phyloP scores from a whole-genome alignment of 2,113 vertebrate genomes.

The Dascyllus trimaculatus region DNA sequence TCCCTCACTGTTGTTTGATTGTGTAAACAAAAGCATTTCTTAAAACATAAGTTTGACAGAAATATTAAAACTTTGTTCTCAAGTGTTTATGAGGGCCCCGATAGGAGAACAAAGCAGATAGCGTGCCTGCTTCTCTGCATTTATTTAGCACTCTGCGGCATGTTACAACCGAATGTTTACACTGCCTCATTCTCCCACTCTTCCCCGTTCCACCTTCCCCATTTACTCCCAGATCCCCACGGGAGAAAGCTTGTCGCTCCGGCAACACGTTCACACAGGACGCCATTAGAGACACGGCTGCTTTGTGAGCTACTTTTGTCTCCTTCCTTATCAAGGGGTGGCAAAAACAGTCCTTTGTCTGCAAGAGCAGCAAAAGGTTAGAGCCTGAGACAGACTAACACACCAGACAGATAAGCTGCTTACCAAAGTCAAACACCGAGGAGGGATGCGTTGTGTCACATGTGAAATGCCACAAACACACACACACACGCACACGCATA shows the following conservation, averaged over 20 bases:
- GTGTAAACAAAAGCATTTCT: slow-evolving; percentile 30
- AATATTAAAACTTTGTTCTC: slow-evolving; percentile 30
- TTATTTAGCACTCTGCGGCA: slow-evolving; percentile 31
- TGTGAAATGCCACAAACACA: slow-evolving; percentile 62
- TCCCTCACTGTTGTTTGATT: slow-evolving; percentile 19
- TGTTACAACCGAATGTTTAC: slow-evolving; percentile 73
- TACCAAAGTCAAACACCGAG: slow-evolving; percentile 80
- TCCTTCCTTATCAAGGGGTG: slow-evolving; percentile 72
- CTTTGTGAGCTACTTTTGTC: slow-evolving; percentile 78
- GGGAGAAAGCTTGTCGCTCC: slow-evolving; percentile 65
- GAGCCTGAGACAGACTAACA: slow-evolving; percentile 69
- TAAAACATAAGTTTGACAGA: slow-evolving; percentile 18
- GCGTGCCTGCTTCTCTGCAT: slow-evolving; percentile 17
- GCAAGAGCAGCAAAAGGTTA: slow-evolving; percentile 77
- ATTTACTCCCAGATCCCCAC: slow-evolving; percentile 62
- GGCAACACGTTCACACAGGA: slow-evolving; percentile 70
- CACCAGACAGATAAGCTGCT: slow-evolving; percentile 80
- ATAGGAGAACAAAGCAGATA: slow-evolving; percentile 38
- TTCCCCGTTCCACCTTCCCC: slow-evolving; percentile 59
- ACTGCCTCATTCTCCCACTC: slow-evolving; percentile 55
- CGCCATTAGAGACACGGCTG: slow-evolving; percentile 70
- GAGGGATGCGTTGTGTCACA: slow-evolving; percentile 74
- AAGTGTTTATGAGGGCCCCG: slow-evolving; percentile 25
- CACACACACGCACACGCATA: slow-evolving; percentile 24
- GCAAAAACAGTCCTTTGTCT: slow-evolving; percentile 78